Conservation (phyloP, 2,113 vertebrate genomes). For the Nothoprocta pentlandii region DNA sequence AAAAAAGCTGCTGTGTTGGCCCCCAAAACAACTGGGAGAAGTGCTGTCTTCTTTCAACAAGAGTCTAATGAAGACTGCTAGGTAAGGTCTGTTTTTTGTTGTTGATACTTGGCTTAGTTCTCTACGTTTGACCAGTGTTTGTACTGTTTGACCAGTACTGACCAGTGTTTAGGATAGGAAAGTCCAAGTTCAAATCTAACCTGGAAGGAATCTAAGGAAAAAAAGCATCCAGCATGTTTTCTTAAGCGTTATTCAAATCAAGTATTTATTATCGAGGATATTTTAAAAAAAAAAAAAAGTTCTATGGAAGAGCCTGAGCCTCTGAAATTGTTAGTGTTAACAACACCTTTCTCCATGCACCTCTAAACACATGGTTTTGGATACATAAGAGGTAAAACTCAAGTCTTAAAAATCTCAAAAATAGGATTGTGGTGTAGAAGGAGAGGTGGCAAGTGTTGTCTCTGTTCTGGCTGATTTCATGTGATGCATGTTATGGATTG, state of each 20-base stretch:
- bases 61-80: rapidly evolving
- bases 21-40: neutral
- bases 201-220: neutral
- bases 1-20: neutral
- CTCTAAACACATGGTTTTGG: neutral
- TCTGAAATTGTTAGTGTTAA: neutral
- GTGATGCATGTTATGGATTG: neutral
- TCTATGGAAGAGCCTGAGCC: neutral
- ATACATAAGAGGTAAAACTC: neutral
- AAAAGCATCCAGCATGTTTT: neutral
- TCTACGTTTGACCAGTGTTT: neutral
- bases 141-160: neutral
- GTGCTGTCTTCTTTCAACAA: neutral
- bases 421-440: neutral
- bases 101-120: neutral
- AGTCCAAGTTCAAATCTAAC: neutral
- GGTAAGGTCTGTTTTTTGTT: neutral
- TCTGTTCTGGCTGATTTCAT: neutral
- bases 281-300: neutral
- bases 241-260: neutral
- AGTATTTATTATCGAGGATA: neutral
- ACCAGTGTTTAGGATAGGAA: neutral
- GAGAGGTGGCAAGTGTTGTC: neutral
- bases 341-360: neutral
- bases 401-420: neutral